phyloP scores from a whole-genome alignment of 2,797 vertebrate genomes.

The Phyllotis vaccarum region DNA sequence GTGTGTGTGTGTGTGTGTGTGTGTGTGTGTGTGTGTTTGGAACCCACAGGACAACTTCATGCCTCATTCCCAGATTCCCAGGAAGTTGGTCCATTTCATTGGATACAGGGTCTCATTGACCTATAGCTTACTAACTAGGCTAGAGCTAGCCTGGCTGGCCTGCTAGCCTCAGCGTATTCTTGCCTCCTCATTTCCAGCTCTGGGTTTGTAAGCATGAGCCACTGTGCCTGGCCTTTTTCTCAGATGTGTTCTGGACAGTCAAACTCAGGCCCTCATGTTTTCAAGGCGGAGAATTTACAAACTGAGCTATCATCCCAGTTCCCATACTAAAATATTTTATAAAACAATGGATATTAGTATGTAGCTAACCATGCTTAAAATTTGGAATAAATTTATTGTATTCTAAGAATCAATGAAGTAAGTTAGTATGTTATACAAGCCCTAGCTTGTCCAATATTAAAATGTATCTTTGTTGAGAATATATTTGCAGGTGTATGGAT shows the following conservation, averaged over 20 bases:
- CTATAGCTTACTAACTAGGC: neutral
- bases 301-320: neutral
- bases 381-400: neutral
- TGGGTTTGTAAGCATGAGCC: neutral
- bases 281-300: neutral
- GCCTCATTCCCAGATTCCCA: neutral
- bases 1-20: neutral
- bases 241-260: neutral
- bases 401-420: neutral
- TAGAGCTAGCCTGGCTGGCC: neutral
- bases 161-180: too few species aligned
- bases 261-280: neutral
- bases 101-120: neutral
- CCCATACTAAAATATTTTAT: neutral
- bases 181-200: neutral
- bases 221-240: neutral
- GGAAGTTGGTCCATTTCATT: neutral
- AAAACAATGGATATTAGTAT: neutral
- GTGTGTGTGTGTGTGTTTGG: neutral
- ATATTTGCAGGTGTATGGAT: neutral
- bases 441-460: neutral
- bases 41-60: neutral
- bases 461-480: neutral
- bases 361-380: conserved; percentile 4
- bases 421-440: neutral